These are phyloP conservation scores for Eristalis tenax DNA, from an alignment of 2,888 invertebrate species.

Conservation along the genomic window DNA sequence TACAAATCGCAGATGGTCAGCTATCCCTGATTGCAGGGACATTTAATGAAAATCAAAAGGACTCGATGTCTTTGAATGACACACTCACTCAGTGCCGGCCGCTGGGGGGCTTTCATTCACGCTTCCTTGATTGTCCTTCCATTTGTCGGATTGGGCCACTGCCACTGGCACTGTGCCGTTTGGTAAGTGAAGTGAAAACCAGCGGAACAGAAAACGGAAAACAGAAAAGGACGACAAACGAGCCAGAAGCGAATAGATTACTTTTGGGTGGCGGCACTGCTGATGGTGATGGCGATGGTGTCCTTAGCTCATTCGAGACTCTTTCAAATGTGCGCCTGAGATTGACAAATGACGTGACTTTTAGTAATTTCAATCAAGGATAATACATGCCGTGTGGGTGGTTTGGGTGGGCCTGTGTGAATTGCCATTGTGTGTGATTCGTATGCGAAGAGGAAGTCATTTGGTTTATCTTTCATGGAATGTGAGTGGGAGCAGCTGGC, in stretches of 20 bases:
- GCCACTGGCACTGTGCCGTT: constrained; percentile 1
- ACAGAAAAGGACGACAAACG: constrained; percentile 51
- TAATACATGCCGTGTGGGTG: constrained; percentile 44
- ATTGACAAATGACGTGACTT: constrained; percentile 73
- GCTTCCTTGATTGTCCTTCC: constrained; percentile 62
- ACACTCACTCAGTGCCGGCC: neutral
- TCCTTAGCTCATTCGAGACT: constrained; percentile 58
- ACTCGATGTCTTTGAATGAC: constrained; percentile 17
- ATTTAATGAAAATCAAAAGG: constrained; percentile 61
- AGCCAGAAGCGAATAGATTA: constrained; percentile 60
- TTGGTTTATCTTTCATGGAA: constrained; percentile 52
- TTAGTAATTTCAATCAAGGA: constrained; percentile 68
- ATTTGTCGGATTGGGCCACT: constrained; percentile 32
- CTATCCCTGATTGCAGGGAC: constrained; percentile 66
- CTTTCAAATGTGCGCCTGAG: constrained; percentile 58
- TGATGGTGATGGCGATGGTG: constrained; percentile 35
- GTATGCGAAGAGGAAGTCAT: constrained; percentile 49
- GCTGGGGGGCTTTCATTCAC: constrained; percentile 34
- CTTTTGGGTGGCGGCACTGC: constrained; percentile 11
- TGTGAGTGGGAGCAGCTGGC: constrained; percentile 40
- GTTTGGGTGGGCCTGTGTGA: neutral
- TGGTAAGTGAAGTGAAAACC: neutral
- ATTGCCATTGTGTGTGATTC: constrained; percentile 2
- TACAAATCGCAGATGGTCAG: constrained; percentile 65
- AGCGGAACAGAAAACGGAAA: constrained; percentile 17